phyloP scores from a whole-genome alignment of 92 coral and sea anemone species.

The Scolanthus callimorphus region DNA sequence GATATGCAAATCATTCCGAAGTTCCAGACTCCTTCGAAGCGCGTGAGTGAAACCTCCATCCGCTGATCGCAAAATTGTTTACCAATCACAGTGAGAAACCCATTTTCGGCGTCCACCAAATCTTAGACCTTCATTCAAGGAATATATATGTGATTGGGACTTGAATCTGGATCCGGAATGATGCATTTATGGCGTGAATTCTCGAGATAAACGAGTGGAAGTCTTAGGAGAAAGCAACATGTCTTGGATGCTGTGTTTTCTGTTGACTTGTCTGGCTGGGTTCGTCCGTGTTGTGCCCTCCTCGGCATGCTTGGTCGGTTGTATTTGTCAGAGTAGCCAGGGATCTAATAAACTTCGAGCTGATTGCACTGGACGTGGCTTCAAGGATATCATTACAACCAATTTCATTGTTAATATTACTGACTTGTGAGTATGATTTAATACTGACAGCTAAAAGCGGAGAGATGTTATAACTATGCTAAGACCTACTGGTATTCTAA shows the following conservation, averaged over 20 bases:
- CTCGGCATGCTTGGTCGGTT: slow-evolving; percentile 13
- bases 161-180: slow-evolving; percentile 2
- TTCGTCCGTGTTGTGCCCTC: not conserved
- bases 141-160: not conserved
- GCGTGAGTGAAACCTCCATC: slow-evolving; percentile 13
- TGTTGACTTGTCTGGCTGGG: not conserved
- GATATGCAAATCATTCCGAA: slow-evolving; percentile 17
- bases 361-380: slow-evolving; percentile 9
- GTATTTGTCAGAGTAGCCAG: not conserved
- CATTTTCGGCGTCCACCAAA: slow-evolving; percentile 4
- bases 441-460: no score
- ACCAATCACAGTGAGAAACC: slow-evolving; percentile 30
- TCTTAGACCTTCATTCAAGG: slow-evolving; percentile 5
- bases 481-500: no score
- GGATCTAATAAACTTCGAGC: slow-evolving; percentile 7
- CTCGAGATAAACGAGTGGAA: not conserved
- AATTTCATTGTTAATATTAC: slow-evolving; percentile 12
- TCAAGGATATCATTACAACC: slow-evolving; percentile 21
- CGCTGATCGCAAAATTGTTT: slow-evolving; percentile 21
- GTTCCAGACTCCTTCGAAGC: slow-evolving; percentile 32
- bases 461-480: no score
- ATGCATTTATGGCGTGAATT: not conserved
- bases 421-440: slow-evolving; percentile 19
- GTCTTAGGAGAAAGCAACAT: slow-evolving; percentile 8
- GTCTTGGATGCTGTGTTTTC: slow-evolving; percentile 4